Evolutionary conservation across 1,140 invertebrate genomes (phyloP).

Genomic region (Anastrepha obliqua): DNA sequence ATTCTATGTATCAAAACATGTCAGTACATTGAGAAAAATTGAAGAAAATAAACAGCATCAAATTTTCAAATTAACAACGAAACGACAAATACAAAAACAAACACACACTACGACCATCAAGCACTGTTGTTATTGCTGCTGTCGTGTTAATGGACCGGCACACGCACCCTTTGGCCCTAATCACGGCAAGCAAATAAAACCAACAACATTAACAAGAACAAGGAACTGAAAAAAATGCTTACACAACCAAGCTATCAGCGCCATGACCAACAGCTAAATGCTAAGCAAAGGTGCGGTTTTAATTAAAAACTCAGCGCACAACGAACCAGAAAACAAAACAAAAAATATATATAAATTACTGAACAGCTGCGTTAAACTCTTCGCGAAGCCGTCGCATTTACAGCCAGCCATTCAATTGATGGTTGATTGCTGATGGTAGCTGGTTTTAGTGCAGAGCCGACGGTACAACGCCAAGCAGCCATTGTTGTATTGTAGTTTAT

Average conservation of each 20-base stretch:
- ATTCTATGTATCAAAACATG: background rate
- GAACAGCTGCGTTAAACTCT: background rate
- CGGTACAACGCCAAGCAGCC: background rate
- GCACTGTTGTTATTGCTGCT: background rate
- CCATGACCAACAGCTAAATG: slow-evolving; percentile 34
- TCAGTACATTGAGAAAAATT: slow-evolving; percentile 1
- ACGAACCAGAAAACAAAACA: background rate
- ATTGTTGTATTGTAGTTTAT: slow-evolving; percentile 9
- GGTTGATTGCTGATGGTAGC: background rate
- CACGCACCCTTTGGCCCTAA: slow-evolving; percentile 46
- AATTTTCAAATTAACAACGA: slow-evolving; percentile 49
- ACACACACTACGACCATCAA: background rate
- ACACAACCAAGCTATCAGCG: slow-evolving; percentile 16
- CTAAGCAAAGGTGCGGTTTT: slow-evolving; percentile 46
- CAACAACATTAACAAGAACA: slow-evolving; percentile 9
- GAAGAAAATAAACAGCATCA: background rate
- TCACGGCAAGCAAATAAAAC: background rate
- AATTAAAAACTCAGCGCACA: slow-evolving; percentile 41
- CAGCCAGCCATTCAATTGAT: background rate
- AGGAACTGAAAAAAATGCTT: background rate
- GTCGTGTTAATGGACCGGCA: slow-evolving; percentile 26
- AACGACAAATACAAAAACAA: slow-evolving; percentile 44
- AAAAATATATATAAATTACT: background rate
- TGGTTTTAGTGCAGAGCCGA: background rate
- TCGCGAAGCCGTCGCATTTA: background rate